phyloP scores from a whole-genome alignment of 2,113 vertebrate genomes.

The Grallaria varia region DNA sequence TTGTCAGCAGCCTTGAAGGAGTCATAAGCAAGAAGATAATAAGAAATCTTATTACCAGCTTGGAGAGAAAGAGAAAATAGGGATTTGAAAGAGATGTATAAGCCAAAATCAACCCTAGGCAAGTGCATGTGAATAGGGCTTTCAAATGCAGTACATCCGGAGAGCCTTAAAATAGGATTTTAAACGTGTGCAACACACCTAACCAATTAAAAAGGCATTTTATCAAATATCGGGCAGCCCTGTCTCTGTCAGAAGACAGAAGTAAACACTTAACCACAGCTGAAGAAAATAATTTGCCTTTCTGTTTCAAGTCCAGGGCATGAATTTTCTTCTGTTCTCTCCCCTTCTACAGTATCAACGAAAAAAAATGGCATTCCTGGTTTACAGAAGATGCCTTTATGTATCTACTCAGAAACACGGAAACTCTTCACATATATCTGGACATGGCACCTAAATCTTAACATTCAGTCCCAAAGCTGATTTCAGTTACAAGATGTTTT shows the following conservation, averaged over 20 bases:
- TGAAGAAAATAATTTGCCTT: not conserved
- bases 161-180: not conserved
- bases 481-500: not conserved
- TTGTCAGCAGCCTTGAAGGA: constrained; percentile 23
- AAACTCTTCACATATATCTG: not conserved
- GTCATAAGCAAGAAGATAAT: constrained; percentile 21
- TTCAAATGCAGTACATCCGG: not conserved
- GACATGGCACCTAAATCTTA: not conserved
- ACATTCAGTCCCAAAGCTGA: not conserved
- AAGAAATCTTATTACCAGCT: constrained; percentile 40
- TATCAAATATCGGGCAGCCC: not conserved
- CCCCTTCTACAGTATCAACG: not conserved
- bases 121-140: not conserved
- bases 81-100: not conserved
- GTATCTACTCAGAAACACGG: not conserved
- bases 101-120: not conserved
- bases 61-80: constrained; percentile 2
- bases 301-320: not conserved
- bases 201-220: constrained; percentile 29
- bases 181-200: not conserved
- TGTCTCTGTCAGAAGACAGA: not conserved
- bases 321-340: not conserved
- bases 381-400: not conserved
- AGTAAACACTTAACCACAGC: not conserved
- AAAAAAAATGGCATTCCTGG: not conserved